Base-by-base conservation (phyloP, 1,140 invertebrate genomes). In the Atta texana region DNA sequence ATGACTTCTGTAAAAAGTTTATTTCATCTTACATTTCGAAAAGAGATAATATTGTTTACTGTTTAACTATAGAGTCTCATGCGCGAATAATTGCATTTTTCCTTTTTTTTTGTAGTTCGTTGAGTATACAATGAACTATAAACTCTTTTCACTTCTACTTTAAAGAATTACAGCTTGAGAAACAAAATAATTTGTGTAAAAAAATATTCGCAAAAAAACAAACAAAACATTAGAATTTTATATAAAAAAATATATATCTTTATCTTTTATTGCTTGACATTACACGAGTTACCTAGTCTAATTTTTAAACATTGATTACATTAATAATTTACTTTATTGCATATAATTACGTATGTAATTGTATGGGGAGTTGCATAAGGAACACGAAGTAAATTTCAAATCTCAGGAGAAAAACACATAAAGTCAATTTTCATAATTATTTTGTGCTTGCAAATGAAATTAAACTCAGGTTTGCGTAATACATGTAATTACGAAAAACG, bases 81-180 rank as follows among this genome's bases (percentile, higher is more conserved):
- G 78, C 51, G 51, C 72, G 28, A 18, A 61, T 53, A 82, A 87
- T 76, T 76, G 75, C 69, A 81, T 76, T 89, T 80, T 81, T 63
- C 55, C 31, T 0, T 72, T 72, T 57, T 80, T 8, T 4, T 76
- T n/a, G 6, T 72, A 85, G 34, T 39, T 39, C 5, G 55, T 75
- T 59, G 39, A 86, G 51, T 2, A 76, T 21, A n/a, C 16, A 34
- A n/a, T 63, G 14, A 51, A 51, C 14, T 69, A 18, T 39, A 18
- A 51, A 51, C 3, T 51, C 0, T 18, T 59, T 16, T 72, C 28
- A 12, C 24, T 24, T 24, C 24, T 34, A 88, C 1, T 18, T 28
- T 57, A 21, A 21, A 49, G 6, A 74, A 61, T 34, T 84, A 51
- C n/a, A 82, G 28, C 10, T 82, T n/a, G 16, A 61, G 28, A 84